Percentiles rank a stretch among this genome's conserved stretches.
Conservation (phyloP, 2,797 vertebrate genomes). For the Avahi laniger region DNA sequence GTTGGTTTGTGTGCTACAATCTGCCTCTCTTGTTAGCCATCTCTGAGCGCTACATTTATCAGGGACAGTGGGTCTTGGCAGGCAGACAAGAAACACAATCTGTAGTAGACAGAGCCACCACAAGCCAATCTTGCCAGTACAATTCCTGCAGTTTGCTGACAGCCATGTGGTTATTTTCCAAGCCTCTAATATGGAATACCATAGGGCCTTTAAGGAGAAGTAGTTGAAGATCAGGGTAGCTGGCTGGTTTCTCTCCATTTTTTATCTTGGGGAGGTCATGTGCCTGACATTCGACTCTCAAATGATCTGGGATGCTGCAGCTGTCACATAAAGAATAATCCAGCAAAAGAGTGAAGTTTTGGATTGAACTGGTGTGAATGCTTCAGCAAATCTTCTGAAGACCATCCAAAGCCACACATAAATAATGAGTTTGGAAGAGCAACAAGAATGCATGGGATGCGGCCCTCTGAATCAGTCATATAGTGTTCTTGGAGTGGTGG, state of each 20-base stretch:
- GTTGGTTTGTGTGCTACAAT: background rate
- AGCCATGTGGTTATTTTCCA: slow-evolving; percentile 50
- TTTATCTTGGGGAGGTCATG: background rate
- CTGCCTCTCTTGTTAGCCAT: slow-evolving; percentile 51
- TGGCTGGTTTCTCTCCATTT: background rate
- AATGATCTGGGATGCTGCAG: background rate
- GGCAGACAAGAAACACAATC: slow-evolving; percentile 66
- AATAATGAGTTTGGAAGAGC: slow-evolving; percentile 69
- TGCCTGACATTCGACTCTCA: slow-evolving; percentile 52
- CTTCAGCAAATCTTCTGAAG: slow-evolving; percentile 61
- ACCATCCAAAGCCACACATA: slow-evolving; percentile 69
- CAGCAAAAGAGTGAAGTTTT: slow-evolving; percentile 23
- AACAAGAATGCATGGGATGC: slow-evolving; percentile 64
- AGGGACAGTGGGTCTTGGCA: slow-evolving; percentile 68
- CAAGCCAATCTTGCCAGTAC: slow-evolving; percentile 48
- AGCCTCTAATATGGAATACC: slow-evolving; percentile 43
- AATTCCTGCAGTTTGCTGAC: slow-evolving; percentile 51
- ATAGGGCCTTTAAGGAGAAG: slow-evolving; percentile 38
- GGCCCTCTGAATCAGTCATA: slow-evolving; percentile 29
- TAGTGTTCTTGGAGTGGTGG: slow-evolving; percentile 6
- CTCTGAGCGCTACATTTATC: slow-evolving; percentile 63
- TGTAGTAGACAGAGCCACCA: slow-evolving; percentile 66
- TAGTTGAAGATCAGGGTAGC: background rate
- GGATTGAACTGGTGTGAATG: slow-evolving; percentile 53
- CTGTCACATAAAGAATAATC: slow-evolving; percentile 45